Conservation (phyloP, 2,888 invertebrate species). For the Volucella bombylans region DNA sequence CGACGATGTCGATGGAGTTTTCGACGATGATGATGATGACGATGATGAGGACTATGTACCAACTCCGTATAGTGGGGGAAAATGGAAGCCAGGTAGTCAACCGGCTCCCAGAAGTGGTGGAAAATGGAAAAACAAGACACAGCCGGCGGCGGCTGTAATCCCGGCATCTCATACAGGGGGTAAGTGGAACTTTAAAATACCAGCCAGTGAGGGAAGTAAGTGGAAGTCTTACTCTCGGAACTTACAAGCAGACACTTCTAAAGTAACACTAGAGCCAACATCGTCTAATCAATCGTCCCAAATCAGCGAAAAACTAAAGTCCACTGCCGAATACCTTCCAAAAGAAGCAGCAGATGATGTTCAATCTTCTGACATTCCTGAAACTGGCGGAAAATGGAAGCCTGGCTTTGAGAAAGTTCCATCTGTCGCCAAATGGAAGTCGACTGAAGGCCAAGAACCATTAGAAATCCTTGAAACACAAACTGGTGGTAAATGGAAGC, state of each 20-base stretch:
- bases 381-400: constrained; percentile 75
- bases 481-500: constrained; percentile 36
- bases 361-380: constrained; percentile 68
- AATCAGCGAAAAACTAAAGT: constrained; percentile 27
- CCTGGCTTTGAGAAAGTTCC: not conserved
- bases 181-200: constrained; percentile 38
- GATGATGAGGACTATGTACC: constrained; percentile 84
- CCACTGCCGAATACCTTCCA: not conserved
- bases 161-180: constrained; percentile 35
- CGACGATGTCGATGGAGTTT: constrained; percentile 53
- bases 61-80: constrained; percentile 76
- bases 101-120: constrained; percentile 45
- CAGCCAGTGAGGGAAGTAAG: not conserved
- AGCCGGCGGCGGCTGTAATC: not conserved
- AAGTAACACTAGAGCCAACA: constrained; percentile 1
- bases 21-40: constrained; percentile 81
- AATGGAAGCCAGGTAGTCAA: constrained; percentile 68
- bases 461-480: not conserved
- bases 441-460: not conserved
- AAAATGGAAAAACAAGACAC: constrained; percentile 42
- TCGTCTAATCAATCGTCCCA: not conserved
- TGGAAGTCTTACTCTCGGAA: not conserved
- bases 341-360: not conserved
- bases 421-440: constrained; percentile 9
- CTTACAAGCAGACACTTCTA: not conserved